Evolutionary conservation across 2,797 vertebrate species (phyloP), one percentile per base, ranked within the genome.

Genomic region (Esox lucius): DNA sequence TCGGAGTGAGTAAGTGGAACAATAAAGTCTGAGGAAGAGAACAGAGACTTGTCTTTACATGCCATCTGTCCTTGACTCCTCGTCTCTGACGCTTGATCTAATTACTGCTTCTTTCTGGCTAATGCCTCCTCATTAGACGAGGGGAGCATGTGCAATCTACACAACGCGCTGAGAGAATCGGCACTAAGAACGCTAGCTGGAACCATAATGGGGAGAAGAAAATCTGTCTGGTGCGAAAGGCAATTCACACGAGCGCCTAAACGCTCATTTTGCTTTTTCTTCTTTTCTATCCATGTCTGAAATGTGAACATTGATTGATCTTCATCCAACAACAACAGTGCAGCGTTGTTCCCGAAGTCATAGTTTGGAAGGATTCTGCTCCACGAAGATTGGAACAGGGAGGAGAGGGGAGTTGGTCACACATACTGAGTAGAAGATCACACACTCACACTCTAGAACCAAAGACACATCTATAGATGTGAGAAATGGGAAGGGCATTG

Each of bases 211-310:
- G 92, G 91, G 56, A 91, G 92, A 91, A 91, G 92, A 90, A 93
- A 93, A 93, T 92, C 92, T 93, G 93, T 94, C 92, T 93, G 90
- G 92, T 94, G 93, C 90, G 94, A 94, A 93, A 94, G 91, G 92
- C 93, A 94, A 93, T 94, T 94, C 94, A 94, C 94, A 94, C 94
- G 91, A 91, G 79, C 80, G 87, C 90, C 91, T 94, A 94, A 94
- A 94, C 93, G 93, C 93, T 94, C 93, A 93, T 87, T 94, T 94
- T 91, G 92, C 91, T 92, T 94, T 89, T 89, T 86, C 78, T 77
- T 84, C 75, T 46, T 78, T 73, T 71, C 76, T 83, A 13, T 61
- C 3, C n/a, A 9, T 35, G 6, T 71, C 48, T 59, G 56, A 81
- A 86, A 85, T 88, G 80, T 84, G 83, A 74, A 70, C 85, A 84